Percentiles rank a stretch among this genome's conserved stretches.
phyloP scores from a whole-genome alignment of 2,888 invertebrate species.

The Eilema depressum region DNA sequence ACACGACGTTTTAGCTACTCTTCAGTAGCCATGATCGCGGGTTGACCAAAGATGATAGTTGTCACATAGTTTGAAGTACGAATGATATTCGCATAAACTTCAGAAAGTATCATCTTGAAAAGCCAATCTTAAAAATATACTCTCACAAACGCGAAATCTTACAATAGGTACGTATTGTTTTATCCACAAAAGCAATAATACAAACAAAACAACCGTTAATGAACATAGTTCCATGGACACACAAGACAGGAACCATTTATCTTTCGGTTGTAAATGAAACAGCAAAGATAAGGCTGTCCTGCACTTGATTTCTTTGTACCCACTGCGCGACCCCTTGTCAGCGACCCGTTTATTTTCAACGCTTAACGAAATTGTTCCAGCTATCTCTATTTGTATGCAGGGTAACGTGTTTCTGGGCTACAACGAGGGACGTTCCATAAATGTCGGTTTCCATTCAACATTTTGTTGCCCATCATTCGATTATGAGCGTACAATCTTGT shows the following conservation, averaged over 20 bases:
- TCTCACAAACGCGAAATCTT: not conserved
- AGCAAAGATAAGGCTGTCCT: slow-evolving; percentile 21
- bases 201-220: not conserved
- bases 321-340: slow-evolving; percentile 24
- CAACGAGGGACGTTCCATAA: slow-evolving; percentile 27
- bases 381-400: slow-evolving; percentile 28
- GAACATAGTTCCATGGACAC: not conserved
- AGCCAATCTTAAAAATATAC: not conserved
- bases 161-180: not conserved
- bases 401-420: slow-evolving; percentile 31
- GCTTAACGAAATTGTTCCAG: slow-evolving; percentile 20
- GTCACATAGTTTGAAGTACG: too few relatives aligned
- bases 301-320: slow-evolving; percentile 32
- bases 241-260: slow-evolving; percentile 14
- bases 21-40: too few relatives aligned
- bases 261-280: slow-evolving; percentile 21
- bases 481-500: slow-evolving; percentile 28
- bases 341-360: slow-evolving; percentile 25
- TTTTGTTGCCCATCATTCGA: slow-evolving; percentile 31
- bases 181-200: not conserved
- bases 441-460: slow-evolving; percentile 34
- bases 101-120: too few relatives aligned
- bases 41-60: too few relatives aligned
- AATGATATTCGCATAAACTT: too few relatives aligned
- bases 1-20: too few relatives aligned